A percentile compares a stretch with the other conserved stretches of the same genome.
Conservation (phyloP, 1,140 invertebrate species). For the Limonius californicus region DNA sequence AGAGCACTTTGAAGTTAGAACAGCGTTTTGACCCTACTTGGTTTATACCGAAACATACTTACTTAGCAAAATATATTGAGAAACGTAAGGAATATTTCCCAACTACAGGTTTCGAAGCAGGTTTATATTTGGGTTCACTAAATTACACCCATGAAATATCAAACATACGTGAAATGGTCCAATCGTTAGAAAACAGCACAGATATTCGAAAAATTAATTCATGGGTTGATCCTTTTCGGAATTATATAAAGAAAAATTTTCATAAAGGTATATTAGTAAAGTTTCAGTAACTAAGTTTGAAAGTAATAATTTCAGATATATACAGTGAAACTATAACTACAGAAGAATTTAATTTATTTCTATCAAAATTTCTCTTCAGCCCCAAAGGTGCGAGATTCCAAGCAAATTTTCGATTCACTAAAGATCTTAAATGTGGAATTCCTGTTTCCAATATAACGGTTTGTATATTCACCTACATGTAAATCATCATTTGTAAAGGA, state of each 20-base stretch:
- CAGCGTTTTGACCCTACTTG: conserved; percentile 75
- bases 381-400: conserved; percentile 63
- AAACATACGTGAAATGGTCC: conserved; percentile 56
- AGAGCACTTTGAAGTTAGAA: conserved; percentile 59
- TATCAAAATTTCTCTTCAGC: conserved; percentile 70
- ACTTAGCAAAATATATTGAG: conserved; percentile 62
- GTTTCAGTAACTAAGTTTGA: neutral
- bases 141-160: conserved; percentile 62
- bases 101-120: conserved; percentile 59
- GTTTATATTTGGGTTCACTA: conserved; percentile 63
- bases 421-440: conserved; percentile 58
- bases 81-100: conserved; percentile 58
- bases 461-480: conserved; percentile 21
- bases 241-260: conserved; percentile 53
- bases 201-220: conserved; percentile 54
- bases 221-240: conserved; percentile 61
- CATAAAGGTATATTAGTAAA: conserved; percentile 27
- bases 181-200: conserved; percentile 52
- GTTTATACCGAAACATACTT: conserved; percentile 69
- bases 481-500: neutral
- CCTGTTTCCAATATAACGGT: conserved; percentile 55
- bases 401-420: conserved; percentile 62
- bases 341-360: conserved; percentile 55
- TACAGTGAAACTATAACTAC: conserved; percentile 49
- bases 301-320: conserved; percentile 47